Base-by-base conservation (phyloP, 2,113 vertebrate genomes). In the Apteryx mantelli region DNA sequence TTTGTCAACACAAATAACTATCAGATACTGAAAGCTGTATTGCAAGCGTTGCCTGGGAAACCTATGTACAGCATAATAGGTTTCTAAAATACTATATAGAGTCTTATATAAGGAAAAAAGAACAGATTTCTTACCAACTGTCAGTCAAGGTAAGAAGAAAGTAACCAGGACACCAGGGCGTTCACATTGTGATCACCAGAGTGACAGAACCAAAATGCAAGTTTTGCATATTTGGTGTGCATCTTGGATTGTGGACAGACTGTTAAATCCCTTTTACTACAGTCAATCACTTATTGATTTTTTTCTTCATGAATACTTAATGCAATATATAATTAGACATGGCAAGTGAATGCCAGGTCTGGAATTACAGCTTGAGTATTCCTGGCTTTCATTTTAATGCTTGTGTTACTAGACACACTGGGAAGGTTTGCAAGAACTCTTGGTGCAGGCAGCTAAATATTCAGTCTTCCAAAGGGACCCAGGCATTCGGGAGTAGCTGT, bases 41-140 rank as follows among this genome's bases (percentile, higher is more conserved):
- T 86, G 36, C 74, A 94, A 64, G 28, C 93, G 93, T 95, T 97
- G 86, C 96, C 90, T 94, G 86, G 86, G 94, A 96, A 96, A 97
- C 91, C 88, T 30, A 11, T 38, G 44, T 82, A 65, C 22, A 93
- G 90, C 60, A 42, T 9, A 50, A 70, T 24, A 70, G 40, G 40
- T 83, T 89, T 91, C 60, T 91, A 94, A 95, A 91, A 91, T 82
- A 44, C 40, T 44, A 42, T 46, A 52, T 3, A 83, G 40, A 6
- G 30, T 53, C 1, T 0, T 40, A 42, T 20, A 42, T 44, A 44
- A 79, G 82, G 66, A 48, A 38, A 81, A 94, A 95, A 89, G 9
- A 55, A 2, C 20, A 52, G 4, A 32, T 89, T 80, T 91, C 28
- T 26, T 69, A 25, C 6, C 22, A 71, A 38, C 25, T 76, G 28